Percentiles rank a stretch among this genome's conserved stretches.
phyloP scores from a whole-genome alignment of 2,797 vertebrate genomes.

The Apogon hyalosoma region DNA sequence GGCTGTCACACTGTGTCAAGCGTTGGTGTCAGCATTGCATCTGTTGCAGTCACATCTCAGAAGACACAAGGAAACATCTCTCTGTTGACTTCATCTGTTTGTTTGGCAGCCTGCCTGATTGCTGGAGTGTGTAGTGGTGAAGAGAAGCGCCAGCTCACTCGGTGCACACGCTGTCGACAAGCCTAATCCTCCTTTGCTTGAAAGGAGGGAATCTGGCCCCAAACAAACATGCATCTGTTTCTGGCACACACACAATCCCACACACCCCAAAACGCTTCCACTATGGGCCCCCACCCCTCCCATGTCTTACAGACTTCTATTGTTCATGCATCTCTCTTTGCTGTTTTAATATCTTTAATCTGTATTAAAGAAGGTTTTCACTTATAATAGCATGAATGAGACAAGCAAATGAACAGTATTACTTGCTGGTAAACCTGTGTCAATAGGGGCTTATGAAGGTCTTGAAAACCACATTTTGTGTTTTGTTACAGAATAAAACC shows the following conservation, averaged over 20 bases:
- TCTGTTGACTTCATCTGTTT: slow-evolving; percentile 86
- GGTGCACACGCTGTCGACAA: slow-evolving; percentile 52
- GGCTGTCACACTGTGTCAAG: slow-evolving; percentile 83
- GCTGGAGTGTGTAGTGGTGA: slow-evolving; percentile 76
- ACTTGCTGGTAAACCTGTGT: slow-evolving; percentile 22
- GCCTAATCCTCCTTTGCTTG: slow-evolving; percentile 63
- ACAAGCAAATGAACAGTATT: slow-evolving; percentile 33
- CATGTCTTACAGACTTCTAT: slow-evolving; percentile 22
- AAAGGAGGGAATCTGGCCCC: slow-evolving; percentile 36
- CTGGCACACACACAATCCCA: slow-evolving; percentile 20
- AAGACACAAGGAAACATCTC: slow-evolving; percentile 78
- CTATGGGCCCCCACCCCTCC: slow-evolving; percentile 31
- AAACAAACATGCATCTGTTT: slow-evolving; percentile 64
- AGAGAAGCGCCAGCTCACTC: slow-evolving; percentile 58
- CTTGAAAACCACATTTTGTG: slow-evolving; percentile 47
- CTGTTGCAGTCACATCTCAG: slow-evolving; percentile 83
- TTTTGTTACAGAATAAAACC: slow-evolving; percentile 68
- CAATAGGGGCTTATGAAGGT: slow-evolving; percentile 21
- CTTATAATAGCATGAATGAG: not conserved
- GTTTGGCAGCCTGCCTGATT: slow-evolving; percentile 85
- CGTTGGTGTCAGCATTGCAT: slow-evolving; percentile 80
- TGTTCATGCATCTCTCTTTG: slow-evolving; percentile 41
- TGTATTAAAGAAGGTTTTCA: too few relatives aligned
- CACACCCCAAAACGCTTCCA: slow-evolving; percentile 22
- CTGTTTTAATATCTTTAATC: slow-evolving; percentile 15